Percentiles rank a stretch among this genome's conserved stretches.
Conservation (phyloP, 2,797 vertebrate genomes). For the Gephyroberyx darwinii region DNA sequence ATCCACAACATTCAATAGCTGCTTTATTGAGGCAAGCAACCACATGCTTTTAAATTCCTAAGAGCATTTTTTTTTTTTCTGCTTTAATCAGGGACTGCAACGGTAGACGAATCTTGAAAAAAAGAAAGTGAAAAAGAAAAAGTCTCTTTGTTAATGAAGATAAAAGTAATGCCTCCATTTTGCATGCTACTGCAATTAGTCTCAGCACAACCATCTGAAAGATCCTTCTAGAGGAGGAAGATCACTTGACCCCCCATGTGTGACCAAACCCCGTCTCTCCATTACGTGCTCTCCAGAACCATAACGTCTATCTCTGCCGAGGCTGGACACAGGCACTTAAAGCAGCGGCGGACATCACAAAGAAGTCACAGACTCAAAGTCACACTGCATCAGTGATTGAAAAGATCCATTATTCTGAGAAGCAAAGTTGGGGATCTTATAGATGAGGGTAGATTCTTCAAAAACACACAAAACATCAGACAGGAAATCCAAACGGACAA, state of each 20-base stretch:
- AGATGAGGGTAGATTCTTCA: slow-evolving; percentile 30
- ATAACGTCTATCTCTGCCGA: slow-evolving; percentile 67
- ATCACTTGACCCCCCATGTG: slow-evolving; percentile 80
- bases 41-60: slow-evolving; percentile 50
- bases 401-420: slow-evolving; percentile 71
- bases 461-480: slow-evolving; percentile 38
- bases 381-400: slow-evolving; percentile 68
- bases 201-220: slow-evolving; percentile 76
- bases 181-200: slow-evolving; percentile 81
- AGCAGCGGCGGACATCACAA: slow-evolving; percentile 69
- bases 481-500: slow-evolving; percentile 16
- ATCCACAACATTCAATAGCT: slow-evolving; percentile 23
- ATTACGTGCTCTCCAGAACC: slow-evolving; percentile 70
- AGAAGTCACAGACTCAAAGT: slow-evolving; percentile 72
- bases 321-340: slow-evolving; percentile 71
- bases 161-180: slow-evolving; percentile 81
- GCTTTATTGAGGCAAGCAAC: slow-evolving; percentile 32
- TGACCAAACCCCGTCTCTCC: slow-evolving; percentile 68
- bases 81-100: slow-evolving; percentile 63
- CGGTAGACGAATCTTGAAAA: slow-evolving; percentile 50
- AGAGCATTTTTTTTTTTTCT: slow-evolving; percentile 60
- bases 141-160: slow-evolving; percentile 81
- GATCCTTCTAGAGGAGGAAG: slow-evolving; percentile 70
- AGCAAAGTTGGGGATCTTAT: slow-evolving; percentile 38
- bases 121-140: slow-evolving; percentile 69